Percentiles rank a stretch among this genome's conserved stretches.
Conservation (phyloP, 2,113 vertebrate species). For the Tachuris rubrigastra region DNA sequence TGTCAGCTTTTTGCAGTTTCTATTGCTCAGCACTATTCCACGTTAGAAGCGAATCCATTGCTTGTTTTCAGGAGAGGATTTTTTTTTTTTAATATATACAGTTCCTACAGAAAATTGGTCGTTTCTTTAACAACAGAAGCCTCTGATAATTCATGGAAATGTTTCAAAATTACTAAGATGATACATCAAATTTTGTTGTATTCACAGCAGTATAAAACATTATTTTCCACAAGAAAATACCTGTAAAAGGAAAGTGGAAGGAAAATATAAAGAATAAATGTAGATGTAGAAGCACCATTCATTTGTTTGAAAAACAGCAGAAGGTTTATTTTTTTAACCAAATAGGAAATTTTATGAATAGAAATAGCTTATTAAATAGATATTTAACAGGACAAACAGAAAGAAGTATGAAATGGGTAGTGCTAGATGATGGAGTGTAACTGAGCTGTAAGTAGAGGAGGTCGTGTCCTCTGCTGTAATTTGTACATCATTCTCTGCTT, state of each 20-base stretch:
- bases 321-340: background rate
- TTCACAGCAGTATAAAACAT: background rate
- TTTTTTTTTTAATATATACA: background rate
- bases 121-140: background rate
- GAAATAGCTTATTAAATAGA: background rate
- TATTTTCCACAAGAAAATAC: background rate
- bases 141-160: background rate
- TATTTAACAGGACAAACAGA: background rate
- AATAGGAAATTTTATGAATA: background rate
- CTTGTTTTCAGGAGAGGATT: background rate
- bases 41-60: background rate
- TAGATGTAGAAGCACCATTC: background rate
- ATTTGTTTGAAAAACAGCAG: background rate
- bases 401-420: background rate
- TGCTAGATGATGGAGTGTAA: background rate
- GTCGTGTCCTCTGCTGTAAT: background rate
- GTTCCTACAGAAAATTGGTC: background rate
- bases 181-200: background rate
- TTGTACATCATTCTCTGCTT: background rate
- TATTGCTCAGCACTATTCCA: background rate
- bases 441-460: background rate
- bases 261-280: background rate
- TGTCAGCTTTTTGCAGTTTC: background rate
- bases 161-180: background rate
- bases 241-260: background rate